These are phyloP conservation scores for Vidua macroura DNA, from an alignment of 2,113 vertebrate species.

Conservation along the genomic window DNA sequence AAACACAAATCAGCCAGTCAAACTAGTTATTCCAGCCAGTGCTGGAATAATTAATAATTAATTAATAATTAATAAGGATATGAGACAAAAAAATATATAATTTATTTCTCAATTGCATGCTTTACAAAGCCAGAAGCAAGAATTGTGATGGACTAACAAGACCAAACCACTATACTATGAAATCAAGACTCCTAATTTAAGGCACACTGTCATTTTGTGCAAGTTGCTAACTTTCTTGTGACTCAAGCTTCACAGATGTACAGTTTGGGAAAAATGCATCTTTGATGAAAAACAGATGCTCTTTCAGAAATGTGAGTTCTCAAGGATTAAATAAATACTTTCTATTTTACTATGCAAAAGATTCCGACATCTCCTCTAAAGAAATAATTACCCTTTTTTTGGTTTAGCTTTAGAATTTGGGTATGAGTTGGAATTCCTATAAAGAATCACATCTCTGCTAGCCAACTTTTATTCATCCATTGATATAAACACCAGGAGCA, in stretches of 20 bases:
- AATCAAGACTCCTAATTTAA: constrained; percentile 33
- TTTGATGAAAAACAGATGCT: constrained; percentile 67
- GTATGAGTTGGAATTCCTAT: neutral
- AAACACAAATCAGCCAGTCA: neutral
- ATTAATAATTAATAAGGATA: constrained; percentile 19
- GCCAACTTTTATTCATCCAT: neutral
- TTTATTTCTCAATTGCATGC: constrained; percentile 50
- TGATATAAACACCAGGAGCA: neutral
- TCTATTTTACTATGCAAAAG: constrained; percentile 51
- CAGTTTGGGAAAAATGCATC: constrained; percentile 66
- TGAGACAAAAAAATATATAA: neutral
- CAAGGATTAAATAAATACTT: constrained; percentile 69
- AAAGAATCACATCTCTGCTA: neutral
- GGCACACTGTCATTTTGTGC: constrained; percentile 17
- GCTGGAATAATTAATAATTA: too few relatives aligned
- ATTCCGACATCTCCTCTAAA: constrained; percentile 15
- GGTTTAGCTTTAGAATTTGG: constrained; percentile 37
- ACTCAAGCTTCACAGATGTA: constrained; percentile 67
- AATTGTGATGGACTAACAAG: constrained; percentile 28
- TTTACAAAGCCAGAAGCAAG: constrained; percentile 52
- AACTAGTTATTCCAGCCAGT: neutral
- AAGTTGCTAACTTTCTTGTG: constrained; percentile 31
- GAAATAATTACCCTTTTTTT: constrained; percentile 36
- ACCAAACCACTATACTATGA: constrained; percentile 33
- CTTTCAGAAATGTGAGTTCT: constrained; percentile 53